phyloP scores from a whole-genome alignment of 2,113 vertebrate species.

The Bostrychus sinensis region DNA sequence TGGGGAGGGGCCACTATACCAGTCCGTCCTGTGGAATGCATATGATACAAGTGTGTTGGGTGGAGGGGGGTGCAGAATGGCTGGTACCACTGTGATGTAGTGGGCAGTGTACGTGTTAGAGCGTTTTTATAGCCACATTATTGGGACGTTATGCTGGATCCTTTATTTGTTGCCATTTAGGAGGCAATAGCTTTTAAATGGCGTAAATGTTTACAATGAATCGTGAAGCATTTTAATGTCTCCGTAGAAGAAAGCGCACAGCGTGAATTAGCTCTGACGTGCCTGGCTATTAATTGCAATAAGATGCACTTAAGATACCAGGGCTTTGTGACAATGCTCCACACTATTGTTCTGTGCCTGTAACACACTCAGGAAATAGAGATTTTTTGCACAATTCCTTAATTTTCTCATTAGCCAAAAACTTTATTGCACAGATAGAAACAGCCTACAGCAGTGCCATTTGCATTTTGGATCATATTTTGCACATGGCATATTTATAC shows the following conservation, averaged over 20 bases:
- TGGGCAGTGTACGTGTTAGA: slow-evolving; percentile 9
- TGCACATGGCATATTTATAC: no score
- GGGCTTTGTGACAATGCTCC: not conserved
- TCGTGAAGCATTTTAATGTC: slow-evolving; percentile 26
- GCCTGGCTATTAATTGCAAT: slow-evolving; percentile 16
- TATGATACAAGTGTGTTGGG: slow-evolving; percentile 35
- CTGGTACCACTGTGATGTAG: slow-evolving; percentile 34
- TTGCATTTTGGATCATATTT: no score
- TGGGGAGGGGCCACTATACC: slow-evolving; percentile 44
- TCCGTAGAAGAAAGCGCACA: not conserved
- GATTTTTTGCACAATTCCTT: not conserved
- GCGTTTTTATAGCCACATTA: slow-evolving; percentile 33
- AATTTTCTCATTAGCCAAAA: no score
- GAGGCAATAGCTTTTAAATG: slow-evolving; percentile 8
- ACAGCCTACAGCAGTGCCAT: no score
- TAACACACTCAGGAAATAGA: not conserved
- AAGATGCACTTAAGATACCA: slow-evolving; percentile 6
- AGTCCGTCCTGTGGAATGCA: slow-evolving; percentile 53
- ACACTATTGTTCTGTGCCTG: not conserved
- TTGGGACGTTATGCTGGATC: slow-evolving; percentile 21
- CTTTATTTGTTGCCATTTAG: slow-evolving; percentile 39
- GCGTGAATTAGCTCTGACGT: slow-evolving; percentile 20
- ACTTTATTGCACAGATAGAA: no score
- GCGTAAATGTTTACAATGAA: slow-evolving; percentile 19
- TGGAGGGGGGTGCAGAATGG: slow-evolving; percentile 18